Percentiles rank a stretch among this genome's conserved stretches.
Evolutionary conservation across 2,113 vertebrate species (phyloP).

Genomic region (Pollimyrus isidori): DNA sequence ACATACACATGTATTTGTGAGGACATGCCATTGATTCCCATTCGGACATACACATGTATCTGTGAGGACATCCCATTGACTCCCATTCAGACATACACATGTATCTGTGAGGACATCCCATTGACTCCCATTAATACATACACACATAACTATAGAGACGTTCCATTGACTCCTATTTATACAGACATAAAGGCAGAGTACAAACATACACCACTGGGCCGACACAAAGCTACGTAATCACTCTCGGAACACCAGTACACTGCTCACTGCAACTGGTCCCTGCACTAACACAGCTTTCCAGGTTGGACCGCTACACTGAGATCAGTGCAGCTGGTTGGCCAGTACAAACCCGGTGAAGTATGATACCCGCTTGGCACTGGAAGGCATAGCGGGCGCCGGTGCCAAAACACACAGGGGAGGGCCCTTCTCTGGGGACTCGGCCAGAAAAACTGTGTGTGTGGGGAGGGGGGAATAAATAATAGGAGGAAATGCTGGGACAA

Average conservation of each 20-base stretch:
- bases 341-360: not conserved
- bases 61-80: not conserved
- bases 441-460: not conserved
- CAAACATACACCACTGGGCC: not conserved
- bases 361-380: not conserved
- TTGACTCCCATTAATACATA: not conserved
- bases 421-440: conserved; percentile 3
- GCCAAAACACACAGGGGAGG: conserved; percentile 3
- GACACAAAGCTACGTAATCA: not conserved
- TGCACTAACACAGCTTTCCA: not conserved
- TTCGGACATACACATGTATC: not conserved
- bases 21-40: not conserved
- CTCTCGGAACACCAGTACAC: not conserved
- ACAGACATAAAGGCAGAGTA: not conserved
- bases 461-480: not conserved
- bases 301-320: not conserved
- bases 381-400: not conserved
- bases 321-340: not conserved
- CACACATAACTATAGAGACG: not conserved
- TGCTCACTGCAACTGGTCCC: not conserved
- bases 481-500: not conserved
- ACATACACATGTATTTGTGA: not conserved
- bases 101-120: not conserved
- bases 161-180: not conserved
- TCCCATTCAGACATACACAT: not conserved